A percentile compares a stretch with the other conserved stretches of the same genome.
Conservation (phyloP, 2,888 invertebrate genomes). For the Aphrophora alni region DNA sequence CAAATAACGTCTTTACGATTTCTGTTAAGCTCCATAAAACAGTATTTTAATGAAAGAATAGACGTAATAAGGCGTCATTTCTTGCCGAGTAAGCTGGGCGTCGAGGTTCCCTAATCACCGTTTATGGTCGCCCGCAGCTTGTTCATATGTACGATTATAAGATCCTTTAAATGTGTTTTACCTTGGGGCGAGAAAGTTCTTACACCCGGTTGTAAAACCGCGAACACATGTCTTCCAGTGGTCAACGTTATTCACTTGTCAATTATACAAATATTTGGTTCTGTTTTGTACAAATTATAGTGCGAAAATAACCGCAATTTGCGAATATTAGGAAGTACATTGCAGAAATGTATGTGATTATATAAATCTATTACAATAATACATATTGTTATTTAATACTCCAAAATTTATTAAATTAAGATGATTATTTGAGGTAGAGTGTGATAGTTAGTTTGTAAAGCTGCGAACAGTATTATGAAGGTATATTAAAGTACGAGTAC, state of each 20-base stretch:
- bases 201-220: background rate
- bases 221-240: background rate
- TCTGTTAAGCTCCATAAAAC: background rate
- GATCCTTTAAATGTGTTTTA: background rate
- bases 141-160: background rate
- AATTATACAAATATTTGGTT: background rate
- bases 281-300: background rate
- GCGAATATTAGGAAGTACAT: background rate
- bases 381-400: too few species aligned
- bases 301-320: background rate
- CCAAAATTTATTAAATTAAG: too few species aligned
- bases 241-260: background rate
- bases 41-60: constrained; percentile 5
- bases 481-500: too few species aligned
- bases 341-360: background rate
- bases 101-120: background rate
- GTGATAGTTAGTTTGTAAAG: too few species aligned
- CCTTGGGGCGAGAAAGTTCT: background rate
- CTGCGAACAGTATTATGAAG: too few species aligned
- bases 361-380: background rate
- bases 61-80: background rate
- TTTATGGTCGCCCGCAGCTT: background rate
- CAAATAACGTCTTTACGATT: background rate
- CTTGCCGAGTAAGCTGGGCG: too few species aligned
- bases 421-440: too few species aligned